Percentiles rank a stretch among this genome's conserved stretches.
These are phyloP conservation scores for Xerus rutilus DNA, from an alignment of 2,797 vertebrate genomes.

Conservation along the genomic window DNA sequence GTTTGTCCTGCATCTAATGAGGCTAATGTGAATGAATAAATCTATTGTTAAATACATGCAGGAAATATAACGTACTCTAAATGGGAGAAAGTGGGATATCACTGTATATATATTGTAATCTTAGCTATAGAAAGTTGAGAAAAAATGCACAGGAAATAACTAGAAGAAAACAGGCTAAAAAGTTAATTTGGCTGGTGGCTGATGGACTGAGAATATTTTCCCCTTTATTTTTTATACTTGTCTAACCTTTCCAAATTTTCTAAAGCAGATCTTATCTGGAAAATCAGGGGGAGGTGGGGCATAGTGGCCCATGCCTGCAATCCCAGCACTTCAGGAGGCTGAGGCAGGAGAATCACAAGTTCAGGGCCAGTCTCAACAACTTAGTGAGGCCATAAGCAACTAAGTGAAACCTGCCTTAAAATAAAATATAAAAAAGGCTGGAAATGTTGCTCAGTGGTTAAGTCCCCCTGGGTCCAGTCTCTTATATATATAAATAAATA, in stretches of 20 bases:
- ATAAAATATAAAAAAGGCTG: no score
- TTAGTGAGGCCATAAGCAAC: no score
- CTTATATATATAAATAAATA: no score
- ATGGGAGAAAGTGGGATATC: not conserved
- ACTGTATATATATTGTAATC: not conserved
- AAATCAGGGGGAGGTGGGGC: not conserved
- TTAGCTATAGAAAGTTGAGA: not conserved
- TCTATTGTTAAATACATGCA: not conserved
- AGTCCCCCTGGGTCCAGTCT: not conserved
- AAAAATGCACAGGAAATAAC: slow-evolving; percentile 21
- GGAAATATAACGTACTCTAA: not conserved
- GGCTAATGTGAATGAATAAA: slow-evolving; percentile 6
- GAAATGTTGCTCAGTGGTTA: no score
- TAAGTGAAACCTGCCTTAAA: no score
- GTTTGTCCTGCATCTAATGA: not conserved
- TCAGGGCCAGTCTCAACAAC: no score
- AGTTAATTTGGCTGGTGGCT: slow-evolving; percentile 16
- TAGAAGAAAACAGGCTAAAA: slow-evolving; percentile 47
- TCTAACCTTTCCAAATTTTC: slow-evolving; percentile 31
- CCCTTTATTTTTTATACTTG: not conserved
- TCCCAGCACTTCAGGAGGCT: no score
- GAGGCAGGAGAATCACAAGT: no score
- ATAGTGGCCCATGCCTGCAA: no score
- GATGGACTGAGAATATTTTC: not conserved
- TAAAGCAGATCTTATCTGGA: not conserved